Evolutionary conservation across 2,888 invertebrate genomes (phyloP).

Genomic region (Neoaliturus tenellus): DNA sequence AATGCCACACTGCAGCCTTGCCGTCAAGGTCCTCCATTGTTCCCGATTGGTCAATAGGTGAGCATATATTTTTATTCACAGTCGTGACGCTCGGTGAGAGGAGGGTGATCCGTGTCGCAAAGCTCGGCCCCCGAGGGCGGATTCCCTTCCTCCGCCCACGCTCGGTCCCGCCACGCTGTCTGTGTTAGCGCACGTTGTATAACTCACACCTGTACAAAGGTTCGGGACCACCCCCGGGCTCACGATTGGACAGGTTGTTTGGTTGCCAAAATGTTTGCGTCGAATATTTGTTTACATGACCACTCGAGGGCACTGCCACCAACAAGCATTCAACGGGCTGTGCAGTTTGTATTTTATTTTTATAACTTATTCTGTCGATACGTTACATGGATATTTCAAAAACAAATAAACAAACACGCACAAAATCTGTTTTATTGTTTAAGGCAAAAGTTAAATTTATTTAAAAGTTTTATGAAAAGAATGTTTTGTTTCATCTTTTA

Average conservation of each 20-base stretch:
- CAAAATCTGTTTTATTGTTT: too few relatives aligned
- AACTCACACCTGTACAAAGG: neutral
- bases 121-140: neutral
- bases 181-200: neutral
- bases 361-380: too few relatives aligned
- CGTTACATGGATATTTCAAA: too few relatives aligned
- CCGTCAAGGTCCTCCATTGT: conserved; percentile 44
- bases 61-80: conserved; percentile 46
- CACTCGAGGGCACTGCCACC: too few relatives aligned
- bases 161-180: conserved; percentile 10
- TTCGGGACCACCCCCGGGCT: neutral
- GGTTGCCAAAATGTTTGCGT: neutral
- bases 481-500: too few relatives aligned
- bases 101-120: neutral
- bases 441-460: too few relatives aligned
- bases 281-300: neutral
- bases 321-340: too few relatives aligned
- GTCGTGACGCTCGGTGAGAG: conserved; percentile 28
- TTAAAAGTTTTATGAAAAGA: too few relatives aligned
- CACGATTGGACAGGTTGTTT: neutral
- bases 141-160: neutral
- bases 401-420: too few relatives aligned
- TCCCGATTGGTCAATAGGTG: conserved; percentile 49
- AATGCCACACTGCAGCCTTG: conserved; percentile 33
- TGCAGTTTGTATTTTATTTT: too few relatives aligned